phyloP scores from a whole-genome alignment of 2,113 vertebrate genomes.

The Laticauda laticaudata region DNA sequence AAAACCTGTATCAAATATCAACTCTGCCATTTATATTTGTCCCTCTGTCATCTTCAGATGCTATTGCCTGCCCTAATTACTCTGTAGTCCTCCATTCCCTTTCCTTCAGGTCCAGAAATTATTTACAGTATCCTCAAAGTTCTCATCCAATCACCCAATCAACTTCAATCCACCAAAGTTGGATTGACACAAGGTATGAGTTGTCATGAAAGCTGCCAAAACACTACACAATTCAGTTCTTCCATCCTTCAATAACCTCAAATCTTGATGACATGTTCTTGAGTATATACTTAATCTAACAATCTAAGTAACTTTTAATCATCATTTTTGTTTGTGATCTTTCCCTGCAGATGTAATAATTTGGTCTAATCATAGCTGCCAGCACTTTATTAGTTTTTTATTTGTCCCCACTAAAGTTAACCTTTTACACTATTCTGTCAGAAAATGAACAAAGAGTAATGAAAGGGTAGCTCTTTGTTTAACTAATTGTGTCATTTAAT shows the following conservation, averaged over 20 bases:
- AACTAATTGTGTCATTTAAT: not conserved
- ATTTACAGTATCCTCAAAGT: not conserved
- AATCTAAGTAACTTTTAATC: not conserved
- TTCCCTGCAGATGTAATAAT: not conserved
- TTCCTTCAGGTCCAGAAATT: not conserved
- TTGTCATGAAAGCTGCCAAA: not conserved
- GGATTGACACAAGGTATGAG: not conserved
- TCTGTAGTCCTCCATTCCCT: not conserved
- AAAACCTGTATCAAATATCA: not conserved
- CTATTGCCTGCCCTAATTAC: not conserved
- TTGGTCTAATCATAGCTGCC: not conserved
- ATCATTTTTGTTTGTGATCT: not conserved
- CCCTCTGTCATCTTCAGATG: not conserved
- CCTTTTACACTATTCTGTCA: not conserved
- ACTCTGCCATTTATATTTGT: not conserved
- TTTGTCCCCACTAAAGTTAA: no score
- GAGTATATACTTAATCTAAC: not conserved
- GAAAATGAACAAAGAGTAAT: not conserved
- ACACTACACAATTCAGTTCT: not conserved
- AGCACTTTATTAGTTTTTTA: not conserved
- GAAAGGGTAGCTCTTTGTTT: not conserved
- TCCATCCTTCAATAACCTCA: not conserved
- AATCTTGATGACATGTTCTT: not conserved
- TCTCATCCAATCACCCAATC: not conserved
- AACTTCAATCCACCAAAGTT: not conserved